phyloP scores from a whole-genome alignment of 2,113 vertebrate genomes.

The Poeciliopsis occidentalis region DNA sequence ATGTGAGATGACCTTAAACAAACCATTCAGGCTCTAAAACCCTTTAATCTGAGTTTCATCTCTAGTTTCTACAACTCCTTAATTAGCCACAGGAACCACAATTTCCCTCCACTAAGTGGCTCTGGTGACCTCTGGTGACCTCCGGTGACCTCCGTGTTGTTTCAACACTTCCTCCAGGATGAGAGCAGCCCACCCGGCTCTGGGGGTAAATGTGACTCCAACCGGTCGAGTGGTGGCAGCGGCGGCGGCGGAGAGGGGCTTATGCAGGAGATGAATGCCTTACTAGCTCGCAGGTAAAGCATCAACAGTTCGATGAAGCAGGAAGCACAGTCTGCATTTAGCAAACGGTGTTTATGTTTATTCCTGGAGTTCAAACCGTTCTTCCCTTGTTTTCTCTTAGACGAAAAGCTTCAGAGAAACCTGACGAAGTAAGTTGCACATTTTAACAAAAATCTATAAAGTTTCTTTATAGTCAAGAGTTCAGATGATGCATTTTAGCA shows the following conservation, averaged over 20 bases:
- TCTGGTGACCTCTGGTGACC: not conserved
- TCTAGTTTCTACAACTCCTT: not conserved
- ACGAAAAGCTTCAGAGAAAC: conserved; percentile 98
- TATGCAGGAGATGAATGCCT: conserved; percentile 99
- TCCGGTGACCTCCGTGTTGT: not conserved
- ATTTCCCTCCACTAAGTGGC: not conserved
- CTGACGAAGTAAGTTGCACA: conserved; percentile 80
- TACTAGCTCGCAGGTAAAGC: conserved; percentile 94
- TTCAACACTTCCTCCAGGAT: conserved; percentile 78
- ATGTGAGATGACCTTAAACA: no score
- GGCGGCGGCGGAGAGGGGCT: conserved; percentile 90
- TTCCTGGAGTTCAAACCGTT: conserved; percentile 2
- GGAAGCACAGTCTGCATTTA: not conserved
- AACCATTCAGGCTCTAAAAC: no score
- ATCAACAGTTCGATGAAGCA: not conserved
- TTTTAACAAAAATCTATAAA: not conserved
- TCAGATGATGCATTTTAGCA: not conserved
- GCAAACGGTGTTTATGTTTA: not conserved
- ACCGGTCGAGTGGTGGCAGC: conserved; percentile 93
- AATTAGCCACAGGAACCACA: no score
- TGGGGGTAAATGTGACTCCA: conserved; percentile 91
- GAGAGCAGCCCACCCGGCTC: conserved; percentile 91
- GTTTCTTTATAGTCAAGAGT: not conserved
- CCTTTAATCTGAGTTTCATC: not conserved
- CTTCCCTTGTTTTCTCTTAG: conserved; percentile 67